phyloP scores from a whole-genome alignment of 2,113 vertebrate species.

The Oophaga pumilio region DNA sequence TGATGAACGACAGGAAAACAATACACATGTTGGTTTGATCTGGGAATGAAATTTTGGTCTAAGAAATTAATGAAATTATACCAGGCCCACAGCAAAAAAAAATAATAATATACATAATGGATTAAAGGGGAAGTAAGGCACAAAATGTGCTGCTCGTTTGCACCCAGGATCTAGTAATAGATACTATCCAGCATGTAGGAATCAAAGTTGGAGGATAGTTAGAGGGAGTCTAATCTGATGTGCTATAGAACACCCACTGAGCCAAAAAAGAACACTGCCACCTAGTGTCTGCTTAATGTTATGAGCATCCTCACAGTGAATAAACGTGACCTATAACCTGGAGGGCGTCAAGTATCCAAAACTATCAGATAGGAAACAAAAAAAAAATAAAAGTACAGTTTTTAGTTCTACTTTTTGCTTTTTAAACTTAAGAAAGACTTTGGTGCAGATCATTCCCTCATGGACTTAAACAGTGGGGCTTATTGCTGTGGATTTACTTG shows the following conservation, averaged over 20 bases:
- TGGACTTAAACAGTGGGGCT: too few relatives aligned
- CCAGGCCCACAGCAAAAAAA: background rate
- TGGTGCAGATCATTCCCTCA: too few relatives aligned
- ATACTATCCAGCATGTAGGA: background rate
- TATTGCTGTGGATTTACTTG: too few relatives aligned
- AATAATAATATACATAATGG: background rate
- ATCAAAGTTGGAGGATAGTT: background rate
- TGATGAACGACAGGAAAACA: background rate
- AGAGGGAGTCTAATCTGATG: background rate
- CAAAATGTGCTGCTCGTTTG: background rate
- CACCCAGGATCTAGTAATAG: background rate
- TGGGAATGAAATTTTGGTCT: background rate
- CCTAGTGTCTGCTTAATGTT: background rate
- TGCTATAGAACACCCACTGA: background rate
- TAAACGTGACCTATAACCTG: background rate
- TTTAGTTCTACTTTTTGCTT: too few relatives aligned
- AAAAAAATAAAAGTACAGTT: background rate
- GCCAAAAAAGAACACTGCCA: constrained; percentile 9
- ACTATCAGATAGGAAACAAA: background rate
- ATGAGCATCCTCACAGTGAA: background rate
- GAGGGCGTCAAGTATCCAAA: background rate
- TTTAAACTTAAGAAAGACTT: too few relatives aligned
- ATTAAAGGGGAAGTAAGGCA: background rate
- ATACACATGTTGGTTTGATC: background rate
- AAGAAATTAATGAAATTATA: background rate